Conservation (phyloP, 2,888 invertebrate genomes). For the Ceramica pisi region DNA sequence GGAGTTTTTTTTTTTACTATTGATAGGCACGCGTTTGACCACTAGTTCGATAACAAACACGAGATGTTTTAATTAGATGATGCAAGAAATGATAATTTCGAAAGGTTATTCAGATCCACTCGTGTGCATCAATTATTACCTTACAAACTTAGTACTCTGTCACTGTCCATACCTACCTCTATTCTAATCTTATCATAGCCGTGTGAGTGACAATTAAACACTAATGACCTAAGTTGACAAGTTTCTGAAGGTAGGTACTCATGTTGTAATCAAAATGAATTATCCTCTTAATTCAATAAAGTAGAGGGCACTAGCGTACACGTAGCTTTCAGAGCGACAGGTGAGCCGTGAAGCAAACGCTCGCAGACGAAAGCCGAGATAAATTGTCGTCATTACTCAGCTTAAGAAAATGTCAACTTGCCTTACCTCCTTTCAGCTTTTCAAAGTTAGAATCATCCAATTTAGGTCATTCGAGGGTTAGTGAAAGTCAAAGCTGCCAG, state of each 20-base stretch:
- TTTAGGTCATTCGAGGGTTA: conserved; percentile 58
- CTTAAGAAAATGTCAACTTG: conserved; percentile 64
- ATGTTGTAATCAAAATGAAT: conserved; percentile 65
- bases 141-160: neutral
- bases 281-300: conserved; percentile 66
- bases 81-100: neutral
- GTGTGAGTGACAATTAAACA: conserved; percentile 10
- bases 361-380: conserved; percentile 55
- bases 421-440: conserved; percentile 59
- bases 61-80: too few relatives aligned
- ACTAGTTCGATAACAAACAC: too few relatives aligned
- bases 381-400: conserved; percentile 64
- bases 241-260: conserved; percentile 46
- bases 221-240: conserved; percentile 34
- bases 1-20: too few relatives aligned
- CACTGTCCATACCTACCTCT: neutral
- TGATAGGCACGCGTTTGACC: too few relatives aligned
- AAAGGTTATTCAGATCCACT: neutral
- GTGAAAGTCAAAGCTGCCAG: conserved; percentile 37
- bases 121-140: neutral
- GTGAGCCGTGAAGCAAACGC: conserved; percentile 60
- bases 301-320: conserved; percentile 34
- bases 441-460: conserved; percentile 55
- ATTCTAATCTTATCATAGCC: neutral
- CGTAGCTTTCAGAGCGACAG: conserved; percentile 62